phyloP scores from a whole-genome alignment of 2,113 vertebrate species.

The Macquaria australasica region DNA sequence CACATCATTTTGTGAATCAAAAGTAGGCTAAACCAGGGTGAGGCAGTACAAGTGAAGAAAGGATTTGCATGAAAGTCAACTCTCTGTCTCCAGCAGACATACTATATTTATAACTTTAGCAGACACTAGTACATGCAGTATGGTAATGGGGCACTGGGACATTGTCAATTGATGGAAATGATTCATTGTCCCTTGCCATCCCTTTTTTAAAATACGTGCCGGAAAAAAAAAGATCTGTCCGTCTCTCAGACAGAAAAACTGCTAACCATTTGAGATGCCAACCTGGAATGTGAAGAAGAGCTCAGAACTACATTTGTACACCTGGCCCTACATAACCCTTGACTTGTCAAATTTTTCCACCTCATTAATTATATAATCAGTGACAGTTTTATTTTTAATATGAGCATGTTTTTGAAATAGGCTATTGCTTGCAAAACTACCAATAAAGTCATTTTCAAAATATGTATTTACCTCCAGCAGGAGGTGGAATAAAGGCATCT shows the following conservation, averaged over 20 bases:
- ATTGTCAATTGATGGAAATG: slow-evolving; percentile 18
- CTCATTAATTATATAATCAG: neutral
- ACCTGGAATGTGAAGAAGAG: neutral
- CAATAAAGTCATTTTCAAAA: neutral
- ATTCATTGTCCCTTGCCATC: neutral
- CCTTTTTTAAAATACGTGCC: slow-evolving; percentile 7
- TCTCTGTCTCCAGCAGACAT: slow-evolving; percentile 13
- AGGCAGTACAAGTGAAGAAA: slow-evolving; percentile 21
- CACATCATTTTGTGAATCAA: slow-evolving; percentile 52
- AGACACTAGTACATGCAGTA: slow-evolving; percentile 12
- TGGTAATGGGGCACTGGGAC: slow-evolving; percentile 28
- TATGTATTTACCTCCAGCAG: neutral
- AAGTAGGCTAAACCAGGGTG: slow-evolving; percentile 30
- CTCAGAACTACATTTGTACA: slow-evolving; percentile 7
- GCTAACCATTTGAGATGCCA: slow-evolving; percentile 9
- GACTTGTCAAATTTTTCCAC: slow-evolving; percentile 15
- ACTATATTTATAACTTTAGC: slow-evolving; percentile 17
- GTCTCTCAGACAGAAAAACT: slow-evolving; percentile 7
- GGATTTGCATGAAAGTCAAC: slow-evolving; percentile 56
- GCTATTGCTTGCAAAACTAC: no score
- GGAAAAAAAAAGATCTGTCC: neutral
- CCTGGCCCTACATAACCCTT: slow-evolving; percentile 10
- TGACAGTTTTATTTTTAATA: slow-evolving; percentile 17
- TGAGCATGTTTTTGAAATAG: neutral
- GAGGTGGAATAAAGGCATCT: neutral